Percentiles rank a stretch among this genome's conserved stretches.
Evolutionary conservation across 1,140 invertebrate species (phyloP).

Genomic region (Protaetia brevitarsis): DNA sequence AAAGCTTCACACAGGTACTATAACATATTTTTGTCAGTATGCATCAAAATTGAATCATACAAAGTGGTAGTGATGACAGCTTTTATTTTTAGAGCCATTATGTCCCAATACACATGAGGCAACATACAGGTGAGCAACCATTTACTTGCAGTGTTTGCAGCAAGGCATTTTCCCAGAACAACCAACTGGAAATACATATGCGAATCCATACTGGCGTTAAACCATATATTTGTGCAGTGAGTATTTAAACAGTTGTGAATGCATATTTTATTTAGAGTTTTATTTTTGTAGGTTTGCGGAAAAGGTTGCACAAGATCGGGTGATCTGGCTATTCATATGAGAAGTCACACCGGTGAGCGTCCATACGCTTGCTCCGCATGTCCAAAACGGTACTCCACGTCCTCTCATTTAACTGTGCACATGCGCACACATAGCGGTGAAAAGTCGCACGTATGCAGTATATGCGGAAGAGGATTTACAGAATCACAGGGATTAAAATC

Average conservation of each 20-base stretch:
- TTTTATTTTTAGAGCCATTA: constrained; percentile 33
- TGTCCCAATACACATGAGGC: constrained; percentile 31
- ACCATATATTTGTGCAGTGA: constrained; percentile 50
- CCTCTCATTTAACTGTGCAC: constrained; percentile 49
- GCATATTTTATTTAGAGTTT: not conserved
- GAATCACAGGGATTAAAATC: constrained; percentile 52
- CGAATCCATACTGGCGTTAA: constrained; percentile 55
- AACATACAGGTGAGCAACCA: constrained; percentile 62
- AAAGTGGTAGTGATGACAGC: not conserved
- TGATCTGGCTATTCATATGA: constrained; percentile 39
- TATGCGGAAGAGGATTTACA: constrained; percentile 56
- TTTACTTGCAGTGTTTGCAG: constrained; percentile 58
- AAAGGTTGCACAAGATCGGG: constrained; percentile 36
- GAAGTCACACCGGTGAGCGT: constrained; percentile 57
- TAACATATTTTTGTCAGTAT: no score
- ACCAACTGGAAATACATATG: constrained; percentile 53
- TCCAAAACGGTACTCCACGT: constrained; percentile 53
- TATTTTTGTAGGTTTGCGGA: constrained; percentile 31
- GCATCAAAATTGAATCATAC: no score
- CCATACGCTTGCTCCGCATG: constrained; percentile 70
- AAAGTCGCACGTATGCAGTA: constrained; percentile 56
- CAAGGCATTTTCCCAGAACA: constrained; percentile 53
- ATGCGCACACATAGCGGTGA: constrained; percentile 61
- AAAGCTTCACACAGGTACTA: constrained; percentile 30
- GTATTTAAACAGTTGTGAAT: not conserved